Evolutionary conservation across 2,113 vertebrate species (phyloP), one percentile per base, ranked within the genome.

Genomic region (Coptodon rendalli): DNA sequence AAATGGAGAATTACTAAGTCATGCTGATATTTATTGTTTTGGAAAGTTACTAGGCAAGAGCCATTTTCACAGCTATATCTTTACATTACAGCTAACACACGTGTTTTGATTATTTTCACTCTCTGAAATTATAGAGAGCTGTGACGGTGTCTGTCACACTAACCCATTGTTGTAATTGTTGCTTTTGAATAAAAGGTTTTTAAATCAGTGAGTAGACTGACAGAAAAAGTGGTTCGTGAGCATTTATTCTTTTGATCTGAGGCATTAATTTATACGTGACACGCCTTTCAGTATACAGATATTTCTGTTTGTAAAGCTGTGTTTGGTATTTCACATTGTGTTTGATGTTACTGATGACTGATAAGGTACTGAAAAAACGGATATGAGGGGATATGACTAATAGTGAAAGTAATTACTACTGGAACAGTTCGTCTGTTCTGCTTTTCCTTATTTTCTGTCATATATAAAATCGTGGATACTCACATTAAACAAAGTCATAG

Each of bases 251-350:
- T 29, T 76, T 1, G 40, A 27, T 45, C 14, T 48, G 40, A 48
- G 14, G 24, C 71, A 76, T 76, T 11, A 29, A 27, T 48, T 48
- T 19, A 48, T 48, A 48, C 13, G 1, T 0, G 22, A 17, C 0
- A 76, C 16, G 40, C 22, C 38, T 76, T 45, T 29, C 40, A 48
- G 29, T 29, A 19, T 48, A 48, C 14, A 29, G 45, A 76, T 50
- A 31, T 31, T 19, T 50, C 0, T 9, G 14, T 50, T 76, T 19
- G 43, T 27, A 76, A 48, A 50, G 9, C 40, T 50, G 71, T 7
- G 43, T 19, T 29, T 29, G 43, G 40, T 17, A 17, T 48, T 24
- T 5, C 40, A 13, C 11, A 9, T 45, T 45, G 68, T 73, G 40
- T 48, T 76, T 48, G 1, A 29, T 45, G 68, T 73, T 36, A 17